Evolutionary conservation across 2,113 vertebrate genomes (phyloP), one percentile per base, ranked within the genome.

Genomic region (Callocephalon fimbriatum): DNA sequence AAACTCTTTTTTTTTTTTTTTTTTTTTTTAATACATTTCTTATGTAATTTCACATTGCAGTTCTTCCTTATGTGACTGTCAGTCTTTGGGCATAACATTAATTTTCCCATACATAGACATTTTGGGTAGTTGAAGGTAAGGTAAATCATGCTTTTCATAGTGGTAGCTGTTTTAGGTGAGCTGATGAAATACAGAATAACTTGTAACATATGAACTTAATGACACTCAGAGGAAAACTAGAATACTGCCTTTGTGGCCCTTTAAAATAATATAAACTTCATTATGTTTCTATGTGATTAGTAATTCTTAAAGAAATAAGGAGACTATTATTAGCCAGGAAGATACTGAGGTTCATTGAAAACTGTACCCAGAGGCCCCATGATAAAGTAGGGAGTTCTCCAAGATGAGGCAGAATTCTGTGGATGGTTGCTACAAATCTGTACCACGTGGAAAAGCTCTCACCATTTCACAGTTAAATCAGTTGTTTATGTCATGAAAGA

Each of bases 241-340:
- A 40, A 58, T 76, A 53, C 45, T 67, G 75, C 70, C 72, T 59
- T 21, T 11, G 84, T 38, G 67, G 83, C 56, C 65, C 14, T 71
- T 96, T 97, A 81, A 88, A 84, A 80, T 92, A 1, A 7, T 91
- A 73, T 96, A 80, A 54, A 5, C 29, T 45, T 78, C 58, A 35
- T 91, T 93, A 50, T 89, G n/a, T 92, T 97, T 95, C 58, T 88
- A 9, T 87, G 61, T 75, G 85, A 80, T 82, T 84, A 90, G 78
- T 89, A 19, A 15, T 40, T 91, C 96, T 82, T 73, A 54, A 89
- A 96, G 50, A 88, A 96, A 75, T 74, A 89, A 48, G 23, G 63
- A 86, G 75, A 65, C 12, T 20, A 0, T 56, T 85, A 13, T 88
- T 95, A 93, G 32, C 75, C 56, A 88, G 37, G 53, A 56, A 73